Evolutionary conservation across 2,888 invertebrate species (phyloP).

Genomic region (Bombylius discolor): DNA sequence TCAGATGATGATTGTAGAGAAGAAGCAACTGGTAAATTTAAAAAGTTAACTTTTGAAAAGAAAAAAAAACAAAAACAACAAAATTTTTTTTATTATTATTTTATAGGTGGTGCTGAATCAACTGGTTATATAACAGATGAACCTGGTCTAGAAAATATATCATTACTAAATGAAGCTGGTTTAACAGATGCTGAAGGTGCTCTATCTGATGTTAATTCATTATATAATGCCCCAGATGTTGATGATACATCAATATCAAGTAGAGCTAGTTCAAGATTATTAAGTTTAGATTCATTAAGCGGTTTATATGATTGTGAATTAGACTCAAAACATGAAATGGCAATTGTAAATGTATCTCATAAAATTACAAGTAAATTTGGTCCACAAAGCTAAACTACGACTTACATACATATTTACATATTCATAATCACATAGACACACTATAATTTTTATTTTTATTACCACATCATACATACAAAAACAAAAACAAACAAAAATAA

Average conservation of each 20-base stretch:
- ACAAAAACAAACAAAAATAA: too few species aligned
- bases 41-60: too few species aligned
- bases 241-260: conserved; percentile 70
- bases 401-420: too few species aligned
- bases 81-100: not conserved
- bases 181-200: conserved; percentile 80
- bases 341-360: conserved; percentile 37
- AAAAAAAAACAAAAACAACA: too few species aligned
- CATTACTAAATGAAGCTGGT: conserved; percentile 73
- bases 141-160: conserved; percentile 72
- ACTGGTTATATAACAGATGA: conserved; percentile 81
- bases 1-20: conserved; percentile 53
- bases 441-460: too few species aligned
- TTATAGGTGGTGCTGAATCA: conserved; percentile 47
- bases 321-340: conserved; percentile 37
- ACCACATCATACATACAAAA: too few species aligned
- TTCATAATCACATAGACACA: too few species aligned
- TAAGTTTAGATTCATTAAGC: conserved; percentile 67
- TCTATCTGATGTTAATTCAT: conserved; percentile 73
- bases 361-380: conserved; percentile 38
- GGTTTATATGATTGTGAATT: conserved; percentile 61
- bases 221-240: conserved; percentile 54
- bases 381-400: conserved; percentile 21
- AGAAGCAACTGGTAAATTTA: conserved; percentile 42
- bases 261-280: conserved; percentile 66